These are phyloP conservation scores for Molossus molossus DNA, from an alignment of 2,797 vertebrate genomes.

Conservation along the genomic window DNA sequence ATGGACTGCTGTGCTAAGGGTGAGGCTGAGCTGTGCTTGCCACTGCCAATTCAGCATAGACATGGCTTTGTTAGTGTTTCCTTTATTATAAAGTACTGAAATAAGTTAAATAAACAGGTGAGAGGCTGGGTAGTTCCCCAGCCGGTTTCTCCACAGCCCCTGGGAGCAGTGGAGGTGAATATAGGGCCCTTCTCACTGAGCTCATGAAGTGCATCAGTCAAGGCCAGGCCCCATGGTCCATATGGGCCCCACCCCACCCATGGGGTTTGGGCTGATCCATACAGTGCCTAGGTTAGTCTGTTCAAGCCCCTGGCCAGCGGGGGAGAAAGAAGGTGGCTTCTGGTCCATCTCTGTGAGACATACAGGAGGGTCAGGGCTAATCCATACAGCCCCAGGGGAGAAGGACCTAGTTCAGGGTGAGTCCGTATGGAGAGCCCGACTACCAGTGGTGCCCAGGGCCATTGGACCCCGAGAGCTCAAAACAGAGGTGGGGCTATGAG, in stretches of 20 bases:
- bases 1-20: constrained; percentile 38
- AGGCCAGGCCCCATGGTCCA: constrained; percentile 79
- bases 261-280: constrained; percentile 72
- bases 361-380: constrained; percentile 68
- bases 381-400: constrained; percentile 42
- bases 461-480: constrained; percentile 78
- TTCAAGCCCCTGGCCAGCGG: constrained; percentile 87
- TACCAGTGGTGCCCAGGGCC: constrained; percentile 76
- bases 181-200: constrained; percentile 78
- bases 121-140: constrained; percentile 77
- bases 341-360: constrained; percentile 80
- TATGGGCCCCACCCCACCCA: constrained; percentile 62
- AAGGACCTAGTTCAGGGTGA: constrained; percentile 81
- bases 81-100: constrained; percentile 88
- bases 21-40: constrained; percentile 54
- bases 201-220: constrained; percentile 79
- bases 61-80: constrained; percentile 87
- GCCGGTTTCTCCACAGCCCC: constrained; percentile 82
- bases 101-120: constrained; percentile 86
- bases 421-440: constrained; percentile 81
- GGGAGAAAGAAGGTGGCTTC: constrained; percentile 76
- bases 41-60: constrained; percentile 79
- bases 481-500: constrained; percentile 78
- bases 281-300: constrained; percentile 78
- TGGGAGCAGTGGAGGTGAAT: constrained; percentile 78